Evolutionary conservation across 2,888 invertebrate species (phyloP).

Genomic region (Limnephilus rhombicus): DNA sequence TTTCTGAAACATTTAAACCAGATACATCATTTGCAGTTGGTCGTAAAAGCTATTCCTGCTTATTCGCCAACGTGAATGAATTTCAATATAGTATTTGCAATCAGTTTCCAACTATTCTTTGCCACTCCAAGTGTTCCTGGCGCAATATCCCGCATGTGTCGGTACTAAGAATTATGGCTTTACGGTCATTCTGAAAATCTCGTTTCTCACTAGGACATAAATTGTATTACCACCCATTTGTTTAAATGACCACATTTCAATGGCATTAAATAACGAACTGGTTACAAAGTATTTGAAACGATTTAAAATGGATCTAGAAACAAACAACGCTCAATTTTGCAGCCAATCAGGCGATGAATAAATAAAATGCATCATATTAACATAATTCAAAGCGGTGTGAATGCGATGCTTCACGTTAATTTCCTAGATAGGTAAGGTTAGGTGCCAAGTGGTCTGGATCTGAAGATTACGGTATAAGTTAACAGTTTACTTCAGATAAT

Average conservation of each 20-base stretch:
- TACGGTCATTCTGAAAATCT: background rate
- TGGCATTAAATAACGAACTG: background rate
- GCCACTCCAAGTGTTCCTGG: conserved; percentile 1
- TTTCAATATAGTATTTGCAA: background rate
- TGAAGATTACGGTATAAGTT: conserved; percentile 18
- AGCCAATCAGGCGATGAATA: background rate
- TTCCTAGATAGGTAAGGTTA: background rate
- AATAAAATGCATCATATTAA: background rate
- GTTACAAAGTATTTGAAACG: background rate
- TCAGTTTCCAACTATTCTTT: background rate
- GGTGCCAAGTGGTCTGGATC: background rate
- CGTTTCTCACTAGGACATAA: background rate
- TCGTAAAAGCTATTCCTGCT: background rate
- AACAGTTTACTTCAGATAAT: conserved; percentile 28
- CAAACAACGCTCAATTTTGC: background rate
- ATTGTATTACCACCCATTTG: background rate
- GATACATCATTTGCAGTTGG: background rate
- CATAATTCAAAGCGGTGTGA: background rate
- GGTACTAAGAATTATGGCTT: conserved; percentile 1
- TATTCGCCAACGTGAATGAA: background rate
- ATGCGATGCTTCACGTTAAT: background rate
- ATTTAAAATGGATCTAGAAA: background rate
- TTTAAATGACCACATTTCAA: background rate
- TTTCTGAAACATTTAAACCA: background rate
- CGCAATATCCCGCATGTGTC: background rate